Evolutionary conservation across 2,888 invertebrate genomes (phyloP).

Genomic region (Ctenicera cuprea): DNA sequence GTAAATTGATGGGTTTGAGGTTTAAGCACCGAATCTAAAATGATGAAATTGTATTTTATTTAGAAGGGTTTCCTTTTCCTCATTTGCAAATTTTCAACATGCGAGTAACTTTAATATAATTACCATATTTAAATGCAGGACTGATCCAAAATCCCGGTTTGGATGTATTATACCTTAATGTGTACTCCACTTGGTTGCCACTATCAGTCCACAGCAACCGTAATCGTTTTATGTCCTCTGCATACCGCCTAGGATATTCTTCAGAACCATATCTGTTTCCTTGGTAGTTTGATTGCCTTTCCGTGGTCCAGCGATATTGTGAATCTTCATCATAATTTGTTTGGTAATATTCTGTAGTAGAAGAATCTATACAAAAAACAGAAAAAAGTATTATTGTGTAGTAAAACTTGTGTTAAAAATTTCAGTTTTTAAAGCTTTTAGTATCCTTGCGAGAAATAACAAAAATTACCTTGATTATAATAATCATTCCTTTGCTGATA

Average conservation of each 20-base stretch:
- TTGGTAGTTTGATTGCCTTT: constrained; percentile 30
- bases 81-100: not conserved
- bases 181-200: constrained; percentile 77
- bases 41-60: too few relatives aligned
- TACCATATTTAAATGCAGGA: constrained; percentile 79
- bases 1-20: constrained; percentile 80
- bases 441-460: too few relatives aligned
- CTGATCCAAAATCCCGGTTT: constrained; percentile 82
- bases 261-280: constrained; percentile 30
- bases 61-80: too few relatives aligned
- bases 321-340: constrained; percentile 29
- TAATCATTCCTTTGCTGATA: constrained; percentile 8
- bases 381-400: too few relatives aligned
- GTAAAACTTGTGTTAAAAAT: too few relatives aligned
- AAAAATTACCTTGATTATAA: constrained; percentile 2
- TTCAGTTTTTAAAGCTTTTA: too few relatives aligned
- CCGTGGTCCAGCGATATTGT: constrained; percentile 8
- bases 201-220: constrained; percentile 81
- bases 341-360: constrained; percentile 5
- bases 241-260: constrained; percentile 48
- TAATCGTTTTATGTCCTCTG: constrained; percentile 66
- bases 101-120: not conserved
- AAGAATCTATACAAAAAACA: too few relatives aligned
- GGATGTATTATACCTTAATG: constrained; percentile 78
- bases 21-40: constrained; percentile 68